A percentile compares a stretch with the other conserved stretches of the same genome.
Evolutionary conservation across 1,140 invertebrate species (phyloP).

Genomic region (Listronotus bonariensis): DNA sequence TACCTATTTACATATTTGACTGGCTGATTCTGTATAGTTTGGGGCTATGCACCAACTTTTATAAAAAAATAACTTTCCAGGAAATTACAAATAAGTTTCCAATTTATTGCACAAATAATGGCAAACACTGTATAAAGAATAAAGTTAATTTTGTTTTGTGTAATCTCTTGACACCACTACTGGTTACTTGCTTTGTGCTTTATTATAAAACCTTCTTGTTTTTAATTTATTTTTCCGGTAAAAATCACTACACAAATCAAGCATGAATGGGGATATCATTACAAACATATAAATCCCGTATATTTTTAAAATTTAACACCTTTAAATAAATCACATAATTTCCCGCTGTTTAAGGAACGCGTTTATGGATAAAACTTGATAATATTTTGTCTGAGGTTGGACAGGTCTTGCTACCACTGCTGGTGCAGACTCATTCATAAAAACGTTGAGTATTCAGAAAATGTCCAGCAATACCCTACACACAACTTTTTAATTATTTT

Average conservation of each 20-base stretch:
- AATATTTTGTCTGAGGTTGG: constrained; percentile 30
- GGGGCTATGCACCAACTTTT: too few species aligned
- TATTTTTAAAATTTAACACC: constrained; percentile 18
- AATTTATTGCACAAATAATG: too few species aligned
- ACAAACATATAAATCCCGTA: constrained; percentile 17
- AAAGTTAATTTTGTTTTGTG: too few species aligned
- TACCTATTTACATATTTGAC: too few species aligned
- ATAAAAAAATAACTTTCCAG: too few species aligned
- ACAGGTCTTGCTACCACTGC: constrained; percentile 30
- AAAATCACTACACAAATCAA: constrained; percentile 9
- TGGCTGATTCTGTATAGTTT: too few species aligned
- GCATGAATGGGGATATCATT: constrained; percentile 14
- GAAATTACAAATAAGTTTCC: too few species aligned
- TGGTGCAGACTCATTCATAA: constrained; percentile 25
- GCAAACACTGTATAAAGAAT: too few species aligned
- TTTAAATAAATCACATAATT: constrained; percentile 25
- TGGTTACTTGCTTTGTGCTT: too few species aligned
- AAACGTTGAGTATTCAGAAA: constrained; percentile 16
- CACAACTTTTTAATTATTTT: constrained; percentile 21
- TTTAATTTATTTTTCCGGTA: constrained; percentile 5
- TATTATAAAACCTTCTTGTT: too few species aligned
- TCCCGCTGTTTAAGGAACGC: constrained; percentile 33
- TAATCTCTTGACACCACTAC: too few species aligned
- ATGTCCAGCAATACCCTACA: constrained; percentile 23
- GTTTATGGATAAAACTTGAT: constrained; percentile 33